phyloP scores from a whole-genome alignment of 2,113 vertebrate species.

The Microtus montanus region DNA sequence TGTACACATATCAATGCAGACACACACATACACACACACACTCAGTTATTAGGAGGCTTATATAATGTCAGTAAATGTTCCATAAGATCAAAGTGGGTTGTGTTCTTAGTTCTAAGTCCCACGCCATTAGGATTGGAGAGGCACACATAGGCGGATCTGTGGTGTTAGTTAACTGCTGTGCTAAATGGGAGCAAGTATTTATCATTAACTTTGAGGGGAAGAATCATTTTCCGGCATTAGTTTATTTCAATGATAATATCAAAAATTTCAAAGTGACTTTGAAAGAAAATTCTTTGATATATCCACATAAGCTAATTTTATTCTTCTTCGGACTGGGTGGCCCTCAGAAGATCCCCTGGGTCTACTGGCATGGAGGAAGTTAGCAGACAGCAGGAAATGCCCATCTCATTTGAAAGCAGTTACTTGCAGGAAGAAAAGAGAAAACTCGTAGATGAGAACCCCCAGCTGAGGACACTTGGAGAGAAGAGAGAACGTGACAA shows the following conservation, averaged over 20 bases:
- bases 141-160: neutral
- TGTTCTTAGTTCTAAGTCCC: neutral
- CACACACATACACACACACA: neutral
- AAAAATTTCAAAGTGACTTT: constrained; percentile 10
- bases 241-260: neutral
- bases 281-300: neutral
- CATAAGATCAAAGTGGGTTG: neutral
- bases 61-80: neutral
- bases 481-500: neutral
- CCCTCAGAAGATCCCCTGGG: neutral
- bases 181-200: neutral
- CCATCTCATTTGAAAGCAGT: neutral
- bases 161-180: neutral
- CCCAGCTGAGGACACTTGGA: neutral
- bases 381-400: neutral
- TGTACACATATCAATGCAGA: too few relatives aligned
- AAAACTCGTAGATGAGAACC: neutral
- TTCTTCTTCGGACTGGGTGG: neutral
- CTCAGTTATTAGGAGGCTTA: neutral
- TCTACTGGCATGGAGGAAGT: neutral
- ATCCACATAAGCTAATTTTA: neutral
- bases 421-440: neutral
- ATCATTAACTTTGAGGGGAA: neutral
- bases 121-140: neutral
- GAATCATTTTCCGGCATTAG: constrained; percentile 22